Evolutionary conservation across 2,797 vertebrate genomes (phyloP).

Genomic region (Peromyscus eremicus): DNA sequence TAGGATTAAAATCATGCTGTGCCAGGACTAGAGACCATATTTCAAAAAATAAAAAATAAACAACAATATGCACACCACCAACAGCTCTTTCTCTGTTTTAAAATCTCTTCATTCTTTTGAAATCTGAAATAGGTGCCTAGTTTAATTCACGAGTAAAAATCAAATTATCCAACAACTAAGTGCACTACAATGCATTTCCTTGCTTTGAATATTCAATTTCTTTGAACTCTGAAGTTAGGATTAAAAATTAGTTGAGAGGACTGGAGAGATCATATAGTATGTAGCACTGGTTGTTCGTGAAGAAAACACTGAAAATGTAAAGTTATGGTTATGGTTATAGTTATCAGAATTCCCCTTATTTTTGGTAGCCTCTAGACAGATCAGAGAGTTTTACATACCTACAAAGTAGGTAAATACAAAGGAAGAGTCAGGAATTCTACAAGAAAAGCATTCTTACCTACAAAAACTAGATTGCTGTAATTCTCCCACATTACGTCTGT

Average conservation of each 20-base stretch:
- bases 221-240: not conserved
- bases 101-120: not conserved
- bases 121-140: not conserved
- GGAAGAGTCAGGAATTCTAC: not conserved
- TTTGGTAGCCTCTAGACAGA: not conserved
- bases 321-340: not conserved
- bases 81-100: not conserved
- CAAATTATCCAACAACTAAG: not conserved
- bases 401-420: not conserved
- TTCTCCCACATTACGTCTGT: slow-evolving; percentile 70
- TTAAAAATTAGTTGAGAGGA: not conserved
- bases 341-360: not conserved
- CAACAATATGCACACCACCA: not conserved
- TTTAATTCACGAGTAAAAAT: not conserved
- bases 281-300: not conserved
- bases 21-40: not conserved
- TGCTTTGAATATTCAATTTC: not conserved
- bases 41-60: not conserved
- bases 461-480: slow-evolving; percentile 27
- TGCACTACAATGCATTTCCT: not conserved
- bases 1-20: not conserved
- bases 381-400: not conserved
- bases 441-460: not conserved
- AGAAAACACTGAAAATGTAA: not conserved
- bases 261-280: not conserved